Percentiles rank a stretch among this genome's conserved stretches.
phyloP scores from a whole-genome alignment of 2,797 vertebrate species.

The Micrastur ruficollis region DNA sequence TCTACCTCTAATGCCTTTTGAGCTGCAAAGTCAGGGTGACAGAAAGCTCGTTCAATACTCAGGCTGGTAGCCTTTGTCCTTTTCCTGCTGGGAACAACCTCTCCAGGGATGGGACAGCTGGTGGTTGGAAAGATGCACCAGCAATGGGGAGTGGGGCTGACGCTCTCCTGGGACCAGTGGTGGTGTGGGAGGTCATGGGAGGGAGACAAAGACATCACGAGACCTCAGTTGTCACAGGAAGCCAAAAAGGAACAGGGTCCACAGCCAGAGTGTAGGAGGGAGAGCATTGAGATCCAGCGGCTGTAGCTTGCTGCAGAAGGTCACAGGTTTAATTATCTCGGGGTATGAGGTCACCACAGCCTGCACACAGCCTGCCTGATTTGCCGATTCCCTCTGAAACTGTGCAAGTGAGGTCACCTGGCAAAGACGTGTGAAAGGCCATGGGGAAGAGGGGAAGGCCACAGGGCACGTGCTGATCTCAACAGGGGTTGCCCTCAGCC shows the following conservation, averaged over 20 bases:
- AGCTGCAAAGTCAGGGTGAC: neutral
- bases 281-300: neutral
- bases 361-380: neutral
- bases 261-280: neutral
- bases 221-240: neutral
- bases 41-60: neutral
- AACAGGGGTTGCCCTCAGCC: neutral
- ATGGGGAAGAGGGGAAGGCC: neutral
- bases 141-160: neutral
- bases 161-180: accelerated
- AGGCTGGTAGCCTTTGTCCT: neutral
- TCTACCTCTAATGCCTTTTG: neutral
- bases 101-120: neutral
- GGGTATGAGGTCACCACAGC: neutral
- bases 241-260: neutral
- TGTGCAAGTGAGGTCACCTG: neutral
- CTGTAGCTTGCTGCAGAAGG: neutral
- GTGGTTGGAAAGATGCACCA: accelerated
- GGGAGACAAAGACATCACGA: neutral
- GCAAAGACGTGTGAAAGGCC: neutral
- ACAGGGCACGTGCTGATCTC: neutral
- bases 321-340: neutral
- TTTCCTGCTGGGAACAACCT: neutral
- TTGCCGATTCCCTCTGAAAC: neutral
- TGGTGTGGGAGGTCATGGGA: neutral